These are phyloP conservation scores for Platycheirus rosarum DNA, from an alignment of 2,888 invertebrate species.

Conservation along the genomic window DNA sequence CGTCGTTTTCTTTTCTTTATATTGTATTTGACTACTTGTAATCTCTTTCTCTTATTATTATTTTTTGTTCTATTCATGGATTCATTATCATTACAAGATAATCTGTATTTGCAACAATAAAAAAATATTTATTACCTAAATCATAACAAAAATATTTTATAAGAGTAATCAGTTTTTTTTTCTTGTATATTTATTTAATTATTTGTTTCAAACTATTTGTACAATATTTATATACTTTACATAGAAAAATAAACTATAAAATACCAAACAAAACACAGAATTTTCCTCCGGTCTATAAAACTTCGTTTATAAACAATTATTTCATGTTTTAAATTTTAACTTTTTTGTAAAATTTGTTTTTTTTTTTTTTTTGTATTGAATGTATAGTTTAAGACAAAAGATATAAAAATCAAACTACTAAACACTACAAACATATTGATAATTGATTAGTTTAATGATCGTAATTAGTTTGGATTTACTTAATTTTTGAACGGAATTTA, in stretches of 20 bases:
- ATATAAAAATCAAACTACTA: too few relatives aligned
- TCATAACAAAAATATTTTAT: conserved; percentile 53
- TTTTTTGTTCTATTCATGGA: conserved; percentile 39
- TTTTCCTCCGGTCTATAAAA: too few relatives aligned
- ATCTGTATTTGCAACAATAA: conserved; percentile 36
- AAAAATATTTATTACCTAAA: conserved; percentile 53
- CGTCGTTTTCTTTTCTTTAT: conserved; percentile 3
- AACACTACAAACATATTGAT: conserved; percentile 50
- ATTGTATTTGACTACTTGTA: conserved; percentile 47
- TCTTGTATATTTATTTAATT: conserved; percentile 63
- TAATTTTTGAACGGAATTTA: conserved; percentile 56
- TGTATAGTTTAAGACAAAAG: conserved; percentile 66
- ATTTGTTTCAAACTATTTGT: conserved; percentile 67
- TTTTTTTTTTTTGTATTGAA: conserved; percentile 11
- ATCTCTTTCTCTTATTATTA: conserved; percentile 33
- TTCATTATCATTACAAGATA: conserved; percentile 42
- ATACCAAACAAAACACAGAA: conserved; percentile 46
- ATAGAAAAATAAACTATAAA: conserved; percentile 29
- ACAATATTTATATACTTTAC: conserved; percentile 61
- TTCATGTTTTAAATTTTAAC: too few relatives aligned
- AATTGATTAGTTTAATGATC: conserved; percentile 19
- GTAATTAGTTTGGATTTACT: conserved; percentile 45
- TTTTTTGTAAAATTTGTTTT: conserved; percentile 30
- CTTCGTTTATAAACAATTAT: too few relatives aligned
- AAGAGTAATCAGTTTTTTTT: conserved; percentile 57